Percentiles rank a stretch among this genome's conserved stretches.
Evolutionary conservation across 1,140 invertebrate genomes (phyloP).

Genomic region (Drosophila repleta): DNA sequence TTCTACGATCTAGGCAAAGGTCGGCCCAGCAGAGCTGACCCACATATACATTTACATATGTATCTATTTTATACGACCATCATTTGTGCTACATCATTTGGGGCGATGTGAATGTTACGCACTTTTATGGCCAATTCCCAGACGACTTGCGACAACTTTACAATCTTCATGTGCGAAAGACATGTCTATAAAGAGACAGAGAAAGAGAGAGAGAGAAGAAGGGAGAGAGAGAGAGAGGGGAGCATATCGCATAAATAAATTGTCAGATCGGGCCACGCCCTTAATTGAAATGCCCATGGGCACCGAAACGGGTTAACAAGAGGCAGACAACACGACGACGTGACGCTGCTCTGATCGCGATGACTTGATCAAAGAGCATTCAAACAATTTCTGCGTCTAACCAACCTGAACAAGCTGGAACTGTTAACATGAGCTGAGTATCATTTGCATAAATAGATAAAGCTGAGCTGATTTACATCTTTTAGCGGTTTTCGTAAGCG

Average conservation of each 20-base stretch:
- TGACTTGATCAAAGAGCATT: slow-evolving; percentile 25
- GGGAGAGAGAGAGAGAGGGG: too few species aligned
- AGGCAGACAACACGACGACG: slow-evolving; percentile 25
- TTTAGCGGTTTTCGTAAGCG: not conserved
- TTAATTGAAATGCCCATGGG: slow-evolving; percentile 39
- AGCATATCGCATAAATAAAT: slow-evolving; percentile 5
- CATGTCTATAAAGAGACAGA: too few species aligned
- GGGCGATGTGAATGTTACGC: slow-evolving; percentile 7
- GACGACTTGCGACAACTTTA: slow-evolving; percentile 17
- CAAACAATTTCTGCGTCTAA: slow-evolving; percentile 17
- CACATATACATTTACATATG: not conserved
- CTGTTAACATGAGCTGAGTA: not conserved
- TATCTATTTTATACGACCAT: not conserved
- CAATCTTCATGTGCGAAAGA: slow-evolving; percentile 34
- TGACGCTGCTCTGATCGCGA: slow-evolving; percentile 1
- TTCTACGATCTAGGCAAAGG: slow-evolving; percentile 23
- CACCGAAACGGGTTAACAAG: slow-evolving; percentile 32
- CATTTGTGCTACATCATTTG: slow-evolving; percentile 4
- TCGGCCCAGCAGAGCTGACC: not conserved
- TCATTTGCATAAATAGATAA: slow-evolving; percentile 35
- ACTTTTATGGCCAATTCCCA: slow-evolving; percentile 16
- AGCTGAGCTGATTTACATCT: not conserved
- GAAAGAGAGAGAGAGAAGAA: too few species aligned
- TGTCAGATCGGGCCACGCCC: slow-evolving; percentile 15
- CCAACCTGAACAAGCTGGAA: slow-evolving; percentile 3